Conservation (phyloP, 1,140 invertebrate genomes). For the Heliconius himera region DNA sequence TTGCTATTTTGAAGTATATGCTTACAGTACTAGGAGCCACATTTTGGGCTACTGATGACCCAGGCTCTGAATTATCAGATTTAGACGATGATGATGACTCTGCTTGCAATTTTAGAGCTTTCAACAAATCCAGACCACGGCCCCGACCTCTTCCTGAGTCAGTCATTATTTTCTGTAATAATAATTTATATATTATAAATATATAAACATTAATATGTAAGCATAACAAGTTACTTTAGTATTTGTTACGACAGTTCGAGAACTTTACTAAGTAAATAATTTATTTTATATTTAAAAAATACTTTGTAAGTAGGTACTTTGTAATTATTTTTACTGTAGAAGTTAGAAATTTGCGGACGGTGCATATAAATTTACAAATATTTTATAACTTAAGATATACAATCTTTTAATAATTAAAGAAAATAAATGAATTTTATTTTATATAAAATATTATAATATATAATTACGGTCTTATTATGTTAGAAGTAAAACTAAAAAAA, state of each 20-base stretch:
- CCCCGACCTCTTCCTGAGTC: slow-evolving; percentile 63
- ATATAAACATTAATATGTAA: background rate
- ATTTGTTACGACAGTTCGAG: too few relatives aligned
- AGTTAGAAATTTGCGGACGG: background rate
- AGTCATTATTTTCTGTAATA: slow-evolving; percentile 46
- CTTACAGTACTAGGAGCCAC: slow-evolving; percentile 55
- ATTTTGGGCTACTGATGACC: slow-evolving; percentile 42
- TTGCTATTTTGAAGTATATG: background rate
- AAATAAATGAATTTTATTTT: background rate
- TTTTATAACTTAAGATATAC: background rate
- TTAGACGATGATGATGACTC: slow-evolving; percentile 42
- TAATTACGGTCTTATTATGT: background rate
- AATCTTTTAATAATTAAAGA: background rate
- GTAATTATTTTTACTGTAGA: background rate
- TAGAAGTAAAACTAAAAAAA: background rate
- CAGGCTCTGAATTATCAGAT: slow-evolving; percentile 39
- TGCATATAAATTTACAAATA: background rate
- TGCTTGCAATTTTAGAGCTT: slow-evolving; percentile 59
- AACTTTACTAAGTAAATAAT: too few relatives aligned
- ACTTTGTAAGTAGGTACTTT: slow-evolving; percentile 6
- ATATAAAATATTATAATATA: background rate
- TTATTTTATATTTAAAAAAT: too few relatives aligned
- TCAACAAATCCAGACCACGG: slow-evolving; percentile 62
- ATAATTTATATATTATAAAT: background rate
- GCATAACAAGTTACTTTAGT: background rate